phyloP scores from a whole-genome alignment of 1,140 invertebrate species.

The Oryzaephilus surinamensis region DNA sequence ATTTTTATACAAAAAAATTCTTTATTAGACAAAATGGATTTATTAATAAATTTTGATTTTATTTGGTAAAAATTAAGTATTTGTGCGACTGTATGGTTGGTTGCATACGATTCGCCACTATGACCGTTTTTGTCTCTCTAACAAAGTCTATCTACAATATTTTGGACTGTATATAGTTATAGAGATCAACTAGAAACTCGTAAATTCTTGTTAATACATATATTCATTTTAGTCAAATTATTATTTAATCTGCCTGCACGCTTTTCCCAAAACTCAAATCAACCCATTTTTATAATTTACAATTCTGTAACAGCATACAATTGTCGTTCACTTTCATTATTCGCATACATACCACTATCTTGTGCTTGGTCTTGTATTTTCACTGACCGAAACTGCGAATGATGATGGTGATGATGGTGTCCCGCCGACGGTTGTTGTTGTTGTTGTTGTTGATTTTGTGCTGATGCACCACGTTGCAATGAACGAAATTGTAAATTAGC shows the following conservation, averaged over 20 bases:
- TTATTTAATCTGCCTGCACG: constrained; percentile 33
- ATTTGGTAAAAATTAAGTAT: too few relatives aligned
- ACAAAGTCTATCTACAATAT: neutral
- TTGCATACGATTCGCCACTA: neutral
- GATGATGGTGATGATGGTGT: constrained; percentile 13
- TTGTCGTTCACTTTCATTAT: constrained; percentile 33
- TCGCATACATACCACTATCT: constrained; percentile 28
- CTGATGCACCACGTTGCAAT: constrained; percentile 25
- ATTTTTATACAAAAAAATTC: too few relatives aligned
- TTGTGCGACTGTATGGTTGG: neutral
- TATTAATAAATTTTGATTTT: too few relatives aligned
- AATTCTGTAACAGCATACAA: constrained; percentile 36
- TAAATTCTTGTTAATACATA: neutral
- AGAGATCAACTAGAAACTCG: neutral
- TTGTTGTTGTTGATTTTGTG: neutral
- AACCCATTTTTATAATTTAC: constrained; percentile 19
- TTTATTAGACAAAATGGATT: too few relatives aligned
- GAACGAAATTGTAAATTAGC: constrained; percentile 34
- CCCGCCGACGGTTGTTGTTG: neutral
- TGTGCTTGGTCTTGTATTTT: constrained; percentile 35
- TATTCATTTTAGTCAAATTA: neutral
- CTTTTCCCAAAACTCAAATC: constrained; percentile 29
- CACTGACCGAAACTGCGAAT: constrained; percentile 31
- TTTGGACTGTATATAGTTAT: neutral
- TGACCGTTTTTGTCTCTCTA: neutral